Conservation (phyloP, 2,113 vertebrate genomes). For the Polypterus bichir region DNA sequence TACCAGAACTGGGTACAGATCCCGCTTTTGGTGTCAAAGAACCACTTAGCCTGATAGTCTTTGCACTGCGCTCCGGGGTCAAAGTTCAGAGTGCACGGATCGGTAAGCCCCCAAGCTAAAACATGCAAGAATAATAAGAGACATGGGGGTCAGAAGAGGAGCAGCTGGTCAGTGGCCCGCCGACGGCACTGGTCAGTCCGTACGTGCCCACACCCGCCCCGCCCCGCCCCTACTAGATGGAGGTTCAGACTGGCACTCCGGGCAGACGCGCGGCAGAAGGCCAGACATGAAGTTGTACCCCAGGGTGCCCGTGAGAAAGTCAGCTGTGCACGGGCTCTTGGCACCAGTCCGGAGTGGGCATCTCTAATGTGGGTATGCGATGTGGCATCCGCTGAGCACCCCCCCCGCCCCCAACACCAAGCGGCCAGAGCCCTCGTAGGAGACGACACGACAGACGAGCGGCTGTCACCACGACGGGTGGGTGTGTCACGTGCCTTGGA, state of each 20-base stretch:
- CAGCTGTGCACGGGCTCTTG: too few relatives aligned
- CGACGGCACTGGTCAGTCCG: not conserved
- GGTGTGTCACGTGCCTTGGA: too few relatives aligned
- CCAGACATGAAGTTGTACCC: not conserved
- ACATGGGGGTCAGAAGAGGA: too few relatives aligned
- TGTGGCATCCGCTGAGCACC: too few relatives aligned
- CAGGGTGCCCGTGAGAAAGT: too few relatives aligned
- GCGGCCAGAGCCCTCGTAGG: too few relatives aligned
- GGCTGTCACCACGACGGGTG: too few relatives aligned
- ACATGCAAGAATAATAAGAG: conserved; percentile 36
- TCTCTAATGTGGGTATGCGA: too few relatives aligned
- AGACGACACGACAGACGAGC: too few relatives aligned
- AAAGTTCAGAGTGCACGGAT: conserved; percentile 68
- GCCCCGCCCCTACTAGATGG: not conserved
- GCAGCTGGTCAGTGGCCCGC: too few relatives aligned
- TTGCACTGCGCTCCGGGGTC: conserved; percentile 62
- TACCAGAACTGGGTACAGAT: conserved; percentile 72
- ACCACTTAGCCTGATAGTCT: conserved; percentile 73
- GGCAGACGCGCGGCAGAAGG: conserved; percentile 26
- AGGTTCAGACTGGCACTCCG: conserved; percentile 20
- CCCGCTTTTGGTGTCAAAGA: conserved; percentile 65
- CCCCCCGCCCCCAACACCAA: too few relatives aligned
- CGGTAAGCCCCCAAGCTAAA: conserved; percentile 47
- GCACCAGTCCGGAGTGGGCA: too few relatives aligned
- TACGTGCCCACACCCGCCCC: not conserved